Percentiles rank a stretch among this genome's conserved stretches.
These are phyloP conservation scores for Saccopteryx leptura DNA, from an alignment of 2,113 vertebrate species.

Conservation along the genomic window DNA sequence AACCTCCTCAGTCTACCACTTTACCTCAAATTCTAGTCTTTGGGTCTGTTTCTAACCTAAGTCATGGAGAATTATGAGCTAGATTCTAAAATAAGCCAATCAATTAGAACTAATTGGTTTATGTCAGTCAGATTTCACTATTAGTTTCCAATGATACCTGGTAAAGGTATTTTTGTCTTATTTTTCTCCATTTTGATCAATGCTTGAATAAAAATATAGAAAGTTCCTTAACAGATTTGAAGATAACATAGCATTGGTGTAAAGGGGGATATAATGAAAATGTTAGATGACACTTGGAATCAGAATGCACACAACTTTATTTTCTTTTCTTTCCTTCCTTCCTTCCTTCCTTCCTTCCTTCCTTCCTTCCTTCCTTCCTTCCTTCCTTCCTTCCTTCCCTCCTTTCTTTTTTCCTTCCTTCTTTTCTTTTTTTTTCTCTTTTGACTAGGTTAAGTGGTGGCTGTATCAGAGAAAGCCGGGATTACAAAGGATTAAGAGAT, in stretches of 20 bases:
- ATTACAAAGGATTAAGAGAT: background rate
- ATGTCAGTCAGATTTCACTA: background rate
- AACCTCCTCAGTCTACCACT: background rate
- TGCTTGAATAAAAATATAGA: conserved; percentile 5
- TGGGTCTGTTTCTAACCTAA: background rate
- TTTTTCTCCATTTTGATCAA: conserved; percentile 1
- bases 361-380: no score
- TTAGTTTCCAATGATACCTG: background rate
- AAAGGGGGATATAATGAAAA: background rate
- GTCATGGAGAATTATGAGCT: background rate
- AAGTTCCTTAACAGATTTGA: background rate
- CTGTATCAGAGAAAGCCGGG: background rate
- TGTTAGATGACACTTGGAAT: background rate
- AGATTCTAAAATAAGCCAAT: background rate
- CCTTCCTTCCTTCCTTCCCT: no score
- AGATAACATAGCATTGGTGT: background rate
- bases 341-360: no score
- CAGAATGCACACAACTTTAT: background rate
- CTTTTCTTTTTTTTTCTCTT: background rate
- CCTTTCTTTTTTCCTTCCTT: no score
- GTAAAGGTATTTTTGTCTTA: conserved; percentile 9
- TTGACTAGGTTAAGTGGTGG: background rate
- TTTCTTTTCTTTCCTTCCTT: background rate
- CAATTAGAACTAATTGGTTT: background rate
- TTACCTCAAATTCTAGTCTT: background rate